Evolutionary conservation across 1,140 invertebrate species (phyloP).

Genomic region (Drosophila eugracilis): DNA sequence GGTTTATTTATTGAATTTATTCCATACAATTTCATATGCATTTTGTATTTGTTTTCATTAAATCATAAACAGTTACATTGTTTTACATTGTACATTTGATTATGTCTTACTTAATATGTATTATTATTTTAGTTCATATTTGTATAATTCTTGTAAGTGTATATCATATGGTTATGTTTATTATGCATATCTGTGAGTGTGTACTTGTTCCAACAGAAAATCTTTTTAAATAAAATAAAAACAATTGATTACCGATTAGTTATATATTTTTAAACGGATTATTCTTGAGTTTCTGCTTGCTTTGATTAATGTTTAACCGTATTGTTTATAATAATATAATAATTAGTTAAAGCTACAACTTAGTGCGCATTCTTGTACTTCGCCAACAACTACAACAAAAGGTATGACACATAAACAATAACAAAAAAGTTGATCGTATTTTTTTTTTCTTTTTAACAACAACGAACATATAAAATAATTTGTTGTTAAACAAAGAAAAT

Average conservation of each 20-base stretch:
- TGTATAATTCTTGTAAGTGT: conserved; percentile 56
- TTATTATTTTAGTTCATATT: conserved; percentile 55
- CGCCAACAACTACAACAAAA: conserved; percentile 70
- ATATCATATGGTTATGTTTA: conserved; percentile 46
- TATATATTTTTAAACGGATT: conserved; percentile 8
- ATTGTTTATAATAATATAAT: conserved; percentile 44
- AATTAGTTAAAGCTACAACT: conserved; percentile 80
- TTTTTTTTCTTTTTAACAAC: conserved; percentile 37
- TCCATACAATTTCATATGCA: conserved; percentile 55
- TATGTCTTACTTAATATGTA: conserved; percentile 71
- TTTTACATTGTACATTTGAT: conserved; percentile 80
- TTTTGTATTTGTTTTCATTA: conserved; percentile 54
- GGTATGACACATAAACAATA: conserved; percentile 63
- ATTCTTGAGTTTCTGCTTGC: conserved; percentile 6
- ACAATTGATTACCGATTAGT: conserved; percentile 53
- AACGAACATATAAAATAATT: conserved; percentile 38
- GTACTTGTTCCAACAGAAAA: conserved; percentile 52
- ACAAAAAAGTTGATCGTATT: conserved; percentile 52
- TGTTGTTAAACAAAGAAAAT: conserved; percentile 47
- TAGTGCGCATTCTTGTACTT: conserved; percentile 77
- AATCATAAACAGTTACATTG: conserved; percentile 77
- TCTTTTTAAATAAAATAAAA: conserved; percentile 60
- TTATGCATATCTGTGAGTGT: conserved; percentile 52
- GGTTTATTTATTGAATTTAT: conserved; percentile 81
- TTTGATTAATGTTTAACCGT: conserved; percentile 13